Conservation (phyloP, 1,140 invertebrate genomes). For the Hetaerina americana region DNA sequence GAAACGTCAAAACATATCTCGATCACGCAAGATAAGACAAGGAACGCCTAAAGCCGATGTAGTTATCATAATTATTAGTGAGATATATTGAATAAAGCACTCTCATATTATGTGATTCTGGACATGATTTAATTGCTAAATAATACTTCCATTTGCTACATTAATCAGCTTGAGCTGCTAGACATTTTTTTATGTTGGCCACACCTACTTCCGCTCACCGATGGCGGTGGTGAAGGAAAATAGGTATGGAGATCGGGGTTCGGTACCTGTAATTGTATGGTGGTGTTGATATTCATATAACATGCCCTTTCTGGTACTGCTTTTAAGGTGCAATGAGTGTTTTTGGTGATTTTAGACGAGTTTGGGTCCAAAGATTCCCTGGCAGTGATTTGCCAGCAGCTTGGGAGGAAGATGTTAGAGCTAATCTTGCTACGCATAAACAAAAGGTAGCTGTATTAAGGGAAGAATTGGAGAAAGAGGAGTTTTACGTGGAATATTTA, state of each 20-base stretch:
- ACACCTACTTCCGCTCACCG: not conserved
- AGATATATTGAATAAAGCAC: no score
- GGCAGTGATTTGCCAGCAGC: conserved; percentile 74
- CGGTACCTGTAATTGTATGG: not conserved
- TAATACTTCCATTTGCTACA: no score
- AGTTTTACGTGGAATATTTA: conserved; percentile 79
- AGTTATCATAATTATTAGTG: no score
- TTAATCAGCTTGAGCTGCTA: no score
- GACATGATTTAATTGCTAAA: no score
- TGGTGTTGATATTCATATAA: not conserved
- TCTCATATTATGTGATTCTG: no score
- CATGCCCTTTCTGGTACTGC: not conserved
- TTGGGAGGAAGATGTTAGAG: conserved; percentile 81
- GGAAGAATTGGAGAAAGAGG: conserved; percentile 77
- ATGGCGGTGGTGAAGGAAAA: not conserved
- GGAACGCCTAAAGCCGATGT: no score
- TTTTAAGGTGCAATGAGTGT: conserved; percentile 55
- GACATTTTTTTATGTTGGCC: not conserved
- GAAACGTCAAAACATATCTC: no score
- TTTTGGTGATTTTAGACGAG: conserved; percentile 73
- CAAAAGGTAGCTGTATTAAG: conserved; percentile 55
- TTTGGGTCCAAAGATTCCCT: conserved; percentile 77
- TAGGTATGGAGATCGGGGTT: not conserved
- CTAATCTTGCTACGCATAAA: conserved; percentile 76
- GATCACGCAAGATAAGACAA: no score